These are phyloP conservation scores for Lochmaea capreae DNA, from an alignment of 2,888 invertebrate genomes.

Conservation along the genomic window DNA sequence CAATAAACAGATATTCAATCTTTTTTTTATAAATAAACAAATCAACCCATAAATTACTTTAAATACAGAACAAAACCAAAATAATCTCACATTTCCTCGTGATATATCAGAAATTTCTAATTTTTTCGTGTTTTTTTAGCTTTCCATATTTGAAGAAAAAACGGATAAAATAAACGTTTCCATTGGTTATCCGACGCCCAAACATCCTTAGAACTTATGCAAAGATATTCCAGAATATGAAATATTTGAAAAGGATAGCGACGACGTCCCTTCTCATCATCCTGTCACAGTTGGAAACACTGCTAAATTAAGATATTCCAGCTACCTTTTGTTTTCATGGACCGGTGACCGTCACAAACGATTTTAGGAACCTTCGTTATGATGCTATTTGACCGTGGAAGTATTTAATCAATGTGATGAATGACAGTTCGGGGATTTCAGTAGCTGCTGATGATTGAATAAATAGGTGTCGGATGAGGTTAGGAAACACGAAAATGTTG, in stretches of 20 bases:
- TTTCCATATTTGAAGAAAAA: background rate
- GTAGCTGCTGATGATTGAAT: background rate
- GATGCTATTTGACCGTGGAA: background rate
- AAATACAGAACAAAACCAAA: too few relatives aligned
- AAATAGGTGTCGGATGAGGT: background rate
- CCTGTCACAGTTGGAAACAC: background rate
- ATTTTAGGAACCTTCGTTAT: background rate
- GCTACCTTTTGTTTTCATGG: constrained; percentile 1
- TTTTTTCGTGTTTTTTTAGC: too few relatives aligned
- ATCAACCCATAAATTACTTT: too few relatives aligned
- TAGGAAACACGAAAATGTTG: background rate
- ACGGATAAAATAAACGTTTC: background rate
- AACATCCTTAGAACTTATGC: background rate
- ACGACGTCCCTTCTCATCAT: background rate
- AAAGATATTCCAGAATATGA: background rate
- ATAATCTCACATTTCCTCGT: too few relatives aligned
- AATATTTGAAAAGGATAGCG: background rate
- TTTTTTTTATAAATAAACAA: too few relatives aligned
- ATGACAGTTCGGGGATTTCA: background rate
- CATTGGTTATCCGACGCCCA: background rate
- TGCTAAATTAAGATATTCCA: background rate
- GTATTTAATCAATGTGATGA: background rate
- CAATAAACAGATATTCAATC: too few relatives aligned
- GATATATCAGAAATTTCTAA: too few relatives aligned
- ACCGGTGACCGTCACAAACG: background rate